Base-by-base conservation (phyloP, 2,797 vertebrate genomes). In the Coranthus polyacanthus region DNA sequence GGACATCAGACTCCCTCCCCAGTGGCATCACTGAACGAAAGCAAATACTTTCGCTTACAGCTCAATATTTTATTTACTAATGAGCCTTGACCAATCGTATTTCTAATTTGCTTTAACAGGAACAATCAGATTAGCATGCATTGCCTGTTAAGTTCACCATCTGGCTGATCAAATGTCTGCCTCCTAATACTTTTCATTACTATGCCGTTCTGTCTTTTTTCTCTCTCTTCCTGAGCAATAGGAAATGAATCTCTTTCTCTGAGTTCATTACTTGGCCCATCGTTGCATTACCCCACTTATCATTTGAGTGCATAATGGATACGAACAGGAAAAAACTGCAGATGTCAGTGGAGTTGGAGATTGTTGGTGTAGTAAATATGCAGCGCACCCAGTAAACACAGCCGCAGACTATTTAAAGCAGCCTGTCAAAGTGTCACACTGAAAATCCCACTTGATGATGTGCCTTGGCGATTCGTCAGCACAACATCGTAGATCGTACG, bases 21-120 rank as follows among this genome's bases (percentile, higher is more conserved):
- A 21, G 73, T 70, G 59, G 45, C 66, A 55, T 76, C 56, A 41
- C 63, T 71, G 67, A 78, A 68, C 71, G 59, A 69, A 72, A 65
- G 72, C 20, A 37, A 71, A 57, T 51, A 6, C 64, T 56, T 66
- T 47, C 52, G 15, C n/a, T 49, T 56, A 66, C 39, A 45, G 59
- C 81, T 84, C 61, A 73, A 47, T 69, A 66, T 74, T 67, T 59
- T 76, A 50, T 50, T 76, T 81, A 47, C 63, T 77, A 83, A 84
- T 79, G 82, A 82, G 68, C 72, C 85, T 68, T 75, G 78, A 78
- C 82, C 61, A 75, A 80, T 86, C 53, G 7, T 59, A 76, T 81
- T 60, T 60, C 68, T 58, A 17, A 37, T 56, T 83, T 81, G 59
- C 74, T 82, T 74, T 54, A 72, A 74, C 1, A 24, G 65, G 56